Evolutionary conservation across 2,113 vertebrate genomes (phyloP).

Genomic region (Ascaphus truei): DNA sequence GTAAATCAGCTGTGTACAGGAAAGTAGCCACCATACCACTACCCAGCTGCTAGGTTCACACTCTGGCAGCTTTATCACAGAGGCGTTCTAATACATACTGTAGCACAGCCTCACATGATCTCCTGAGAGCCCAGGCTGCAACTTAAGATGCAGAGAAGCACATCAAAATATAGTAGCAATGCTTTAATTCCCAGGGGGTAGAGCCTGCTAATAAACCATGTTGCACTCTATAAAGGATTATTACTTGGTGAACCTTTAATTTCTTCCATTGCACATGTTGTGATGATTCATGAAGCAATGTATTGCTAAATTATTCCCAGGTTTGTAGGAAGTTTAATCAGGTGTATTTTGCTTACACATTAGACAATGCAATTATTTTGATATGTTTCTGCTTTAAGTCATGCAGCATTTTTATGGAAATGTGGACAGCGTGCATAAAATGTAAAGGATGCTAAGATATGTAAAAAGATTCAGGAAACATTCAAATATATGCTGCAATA

Average conservation of each 20-base stretch:
- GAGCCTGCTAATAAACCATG: neutral
- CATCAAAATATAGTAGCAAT: slow-evolving; percentile 52
- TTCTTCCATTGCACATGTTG: neutral
- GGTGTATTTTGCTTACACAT: neutral
- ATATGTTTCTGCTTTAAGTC: too few species aligned
- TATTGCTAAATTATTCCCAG: neutral
- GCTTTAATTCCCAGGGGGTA: slow-evolving; percentile 37
- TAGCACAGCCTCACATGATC: slow-evolving; percentile 64
- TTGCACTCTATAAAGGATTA: neutral
- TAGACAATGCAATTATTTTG: neutral
- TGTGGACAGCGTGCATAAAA: too few species aligned
- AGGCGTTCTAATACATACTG: slow-evolving; percentile 49
- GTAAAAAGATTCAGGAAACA: too few species aligned
- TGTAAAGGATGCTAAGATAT: too few species aligned
- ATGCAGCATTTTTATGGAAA: too few species aligned
- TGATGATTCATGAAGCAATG: neutral
- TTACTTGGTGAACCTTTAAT: neutral
- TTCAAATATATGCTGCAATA: too few species aligned
- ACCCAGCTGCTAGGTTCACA: slow-evolving; percentile 61
- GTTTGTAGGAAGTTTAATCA: neutral
- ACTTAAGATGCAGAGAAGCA: slow-evolving; percentile 59
- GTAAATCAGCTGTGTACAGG: slow-evolving; percentile 80
- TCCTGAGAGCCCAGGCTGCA: slow-evolving; percentile 48
- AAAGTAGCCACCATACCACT: slow-evolving; percentile 60
- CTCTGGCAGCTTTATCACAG: slow-evolving; percentile 31